Base-by-base conservation (phyloP, 2,888 invertebrate species). In the Hirtodrosophila cameraria region DNA sequence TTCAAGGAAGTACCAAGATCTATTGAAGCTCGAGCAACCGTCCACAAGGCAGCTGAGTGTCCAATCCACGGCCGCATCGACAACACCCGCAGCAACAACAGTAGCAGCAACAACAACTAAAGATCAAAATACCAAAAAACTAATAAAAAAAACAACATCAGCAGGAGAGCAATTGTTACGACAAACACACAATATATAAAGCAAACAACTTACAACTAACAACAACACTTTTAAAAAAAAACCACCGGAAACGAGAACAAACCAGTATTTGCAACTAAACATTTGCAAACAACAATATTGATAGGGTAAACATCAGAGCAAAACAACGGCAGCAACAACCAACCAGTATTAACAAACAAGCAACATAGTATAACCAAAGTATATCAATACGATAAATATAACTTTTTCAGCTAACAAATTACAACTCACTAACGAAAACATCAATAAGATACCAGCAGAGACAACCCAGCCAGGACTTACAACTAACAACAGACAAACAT, bases 11-110 rank as follows among this genome's bases (percentile, higher is more conserved):
- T n/a, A n/a, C n/a, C 12, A 25, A 20, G 13, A 11, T 8, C 45
- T 49, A n/a, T 49, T 38, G 20, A 41, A 28, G 46, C 59, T 52
- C 28, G 30, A 55, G 28, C 50, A 46, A 65, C 65, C 72, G 72
- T 65, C 69, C 48, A 63, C 2, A 36, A 12, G 35, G 46, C 35
- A 48, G 70, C 36, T 55, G 49, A 25, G 33, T 48, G 38, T 43
- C 36, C 52, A 49, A 27, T 27, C 28, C 25, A 33, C 31, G 25
- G 49, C 55, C 20, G 23, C 43, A 38, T 7, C 48, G 43, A 16
- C 18, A 49, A 6, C 39, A 39, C 11, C 31, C 16, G 3, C 39
- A 39, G 9, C 33, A 28, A 2, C 41, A 53, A n/a, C 27, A 35
- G 35, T 18, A 42, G 25, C 18, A 36, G 1, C 23, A 25, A 31